Evolutionary conservation across 2,888 invertebrate species (phyloP).

Genomic region (Athalia cordata): DNA sequence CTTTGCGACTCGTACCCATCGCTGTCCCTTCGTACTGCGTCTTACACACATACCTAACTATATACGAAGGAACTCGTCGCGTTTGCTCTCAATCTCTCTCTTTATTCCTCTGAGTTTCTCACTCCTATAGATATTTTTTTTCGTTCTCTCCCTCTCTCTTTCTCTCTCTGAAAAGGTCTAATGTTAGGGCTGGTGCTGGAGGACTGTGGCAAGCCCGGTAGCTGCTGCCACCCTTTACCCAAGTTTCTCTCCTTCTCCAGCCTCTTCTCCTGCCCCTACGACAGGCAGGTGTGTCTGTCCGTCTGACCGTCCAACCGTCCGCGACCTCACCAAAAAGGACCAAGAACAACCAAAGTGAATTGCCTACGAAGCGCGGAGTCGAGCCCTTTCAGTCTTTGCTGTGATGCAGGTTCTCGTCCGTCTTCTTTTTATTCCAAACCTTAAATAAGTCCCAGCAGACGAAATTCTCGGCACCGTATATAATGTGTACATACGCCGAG

Average conservation of each 20-base stretch:
- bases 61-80: background rate
- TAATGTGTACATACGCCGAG: background rate
- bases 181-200: conserved; percentile 34
- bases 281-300: conserved; percentile 52
- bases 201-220: conserved; percentile 44
- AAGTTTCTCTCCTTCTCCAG: background rate
- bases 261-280: conserved; percentile 41
- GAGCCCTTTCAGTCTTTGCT: background rate
- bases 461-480: conserved; percentile 2
- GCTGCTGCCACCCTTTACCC: conserved; percentile 38
- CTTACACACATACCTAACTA: background rate
- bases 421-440: too few relatives aligned
- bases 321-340: conserved; percentile 40
- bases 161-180: conserved; percentile 36
- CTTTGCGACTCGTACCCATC: conserved; percentile 26
- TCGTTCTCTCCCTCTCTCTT: background rate
- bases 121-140: background rate
- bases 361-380: conserved; percentile 32
- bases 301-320: conserved; percentile 36
- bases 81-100: conserved; percentile 39
- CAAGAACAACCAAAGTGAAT: conserved; percentile 39
- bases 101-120: too few relatives aligned
- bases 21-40: conserved; percentile 16
- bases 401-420: background rate
- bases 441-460: background rate